Percentiles rank a stretch among this genome's conserved stretches.
phyloP scores from a whole-genome alignment of 2,797 vertebrate genomes.

The Valencia hispanica region DNA sequence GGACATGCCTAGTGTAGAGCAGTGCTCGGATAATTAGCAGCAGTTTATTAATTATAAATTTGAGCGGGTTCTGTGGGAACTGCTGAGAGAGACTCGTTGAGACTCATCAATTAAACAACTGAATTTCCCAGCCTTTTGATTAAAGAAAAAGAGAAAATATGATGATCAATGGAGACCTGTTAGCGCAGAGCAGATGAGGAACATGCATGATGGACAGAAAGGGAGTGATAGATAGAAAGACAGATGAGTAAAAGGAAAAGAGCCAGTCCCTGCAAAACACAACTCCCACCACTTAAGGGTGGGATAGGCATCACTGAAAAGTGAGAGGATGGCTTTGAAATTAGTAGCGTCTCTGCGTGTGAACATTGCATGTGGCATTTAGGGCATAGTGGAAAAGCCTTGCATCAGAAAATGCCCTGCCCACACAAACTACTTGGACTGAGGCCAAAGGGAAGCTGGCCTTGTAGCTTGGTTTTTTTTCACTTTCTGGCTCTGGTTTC shows the following conservation, averaged over 20 bases:
- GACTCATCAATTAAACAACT: slow-evolving; percentile 87
- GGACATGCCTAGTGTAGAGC: slow-evolving; percentile 51
- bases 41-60: slow-evolving; percentile 83
- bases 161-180: slow-evolving; percentile 81
- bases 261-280: neutral
- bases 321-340: slow-evolving; percentile 19
- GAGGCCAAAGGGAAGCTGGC: slow-evolving; percentile 29
- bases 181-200: slow-evolving; percentile 61
- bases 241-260: slow-evolving; percentile 18
- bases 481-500: neutral
- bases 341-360: slow-evolving; percentile 33
- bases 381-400: slow-evolving; percentile 59
- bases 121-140: slow-evolving; percentile 83
- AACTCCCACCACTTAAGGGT: neutral
- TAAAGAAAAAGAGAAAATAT: slow-evolving; percentile 85
- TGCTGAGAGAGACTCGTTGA: slow-evolving; percentile 75
- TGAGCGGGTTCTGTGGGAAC: slow-evolving; percentile 76
- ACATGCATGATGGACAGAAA: slow-evolving; percentile 39
- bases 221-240: slow-evolving; percentile 16
- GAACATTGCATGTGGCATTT: slow-evolving; percentile 53
- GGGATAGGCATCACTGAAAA: slow-evolving; percentile 23
- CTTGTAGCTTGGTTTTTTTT: neutral
- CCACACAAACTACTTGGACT: slow-evolving; percentile 59
- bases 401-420: slow-evolving; percentile 57
- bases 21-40: slow-evolving; percentile 77